phyloP scores from a whole-genome alignment of 1,140 invertebrate genomes.

The Ceratina australensis region DNA sequence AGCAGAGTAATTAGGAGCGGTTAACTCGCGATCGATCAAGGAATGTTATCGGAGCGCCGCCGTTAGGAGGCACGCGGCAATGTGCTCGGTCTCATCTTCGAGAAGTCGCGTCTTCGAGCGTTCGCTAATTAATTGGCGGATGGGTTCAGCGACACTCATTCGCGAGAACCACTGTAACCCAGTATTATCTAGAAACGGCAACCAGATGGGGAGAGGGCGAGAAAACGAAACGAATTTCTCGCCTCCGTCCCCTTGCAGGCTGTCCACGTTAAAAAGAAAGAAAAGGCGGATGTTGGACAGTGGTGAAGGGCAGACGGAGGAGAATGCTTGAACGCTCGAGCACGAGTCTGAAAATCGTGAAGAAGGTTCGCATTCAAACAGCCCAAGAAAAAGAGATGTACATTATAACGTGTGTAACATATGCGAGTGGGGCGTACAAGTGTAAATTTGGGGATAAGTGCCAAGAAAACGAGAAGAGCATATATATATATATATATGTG shows the following conservation, averaged over 20 bases:
- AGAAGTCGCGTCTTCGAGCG: not conserved
- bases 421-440: slow-evolving; percentile 12
- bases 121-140: slow-evolving; percentile 8
- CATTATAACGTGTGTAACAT: slow-evolving; percentile 3
- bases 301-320: not conserved
- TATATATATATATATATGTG: too few species aligned
- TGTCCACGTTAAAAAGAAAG: not conserved
- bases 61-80: not conserved
- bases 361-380: slow-evolving; percentile 41
- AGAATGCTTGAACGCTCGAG: slow-evolving; percentile 5
- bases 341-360: slow-evolving; percentile 27
- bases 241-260: not conserved
- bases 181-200: slow-evolving; percentile 1
- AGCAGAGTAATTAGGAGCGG: slow-evolving; percentile 16
- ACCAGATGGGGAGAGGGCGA: not conserved
- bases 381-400: slow-evolving; percentile 14
- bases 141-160: not conserved
- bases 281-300: too few species aligned
- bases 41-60: not conserved
- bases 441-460: slow-evolving; percentile 20
- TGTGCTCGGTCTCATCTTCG: not conserved
- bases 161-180: not conserved
- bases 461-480: slow-evolving; percentile 26
- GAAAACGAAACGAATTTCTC: not conserved
- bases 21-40: not conserved